Evolutionary conservation across 2,888 invertebrate species (phyloP).

Genomic region (Cerceris rybyensis): DNA sequence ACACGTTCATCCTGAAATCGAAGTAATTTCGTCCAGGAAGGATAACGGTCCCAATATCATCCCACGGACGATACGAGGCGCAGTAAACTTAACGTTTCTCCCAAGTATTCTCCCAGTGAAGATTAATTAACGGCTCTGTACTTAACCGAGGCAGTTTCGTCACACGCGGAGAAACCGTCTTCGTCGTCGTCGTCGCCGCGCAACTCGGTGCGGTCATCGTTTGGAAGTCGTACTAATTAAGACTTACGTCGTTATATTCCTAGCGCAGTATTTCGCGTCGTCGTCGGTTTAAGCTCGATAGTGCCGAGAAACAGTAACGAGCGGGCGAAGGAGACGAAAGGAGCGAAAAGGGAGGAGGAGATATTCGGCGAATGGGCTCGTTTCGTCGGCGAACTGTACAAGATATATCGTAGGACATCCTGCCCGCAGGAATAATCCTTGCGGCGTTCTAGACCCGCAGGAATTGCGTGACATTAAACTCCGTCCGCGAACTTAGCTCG

Average conservation of each 20-base stretch:
- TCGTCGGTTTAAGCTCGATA: conserved; percentile 57
- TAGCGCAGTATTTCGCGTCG: conserved; percentile 48
- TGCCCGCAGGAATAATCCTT: conserved; percentile 68
- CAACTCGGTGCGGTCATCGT: conserved; percentile 52
- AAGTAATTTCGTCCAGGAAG: neutral
- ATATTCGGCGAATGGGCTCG: conserved; percentile 65
- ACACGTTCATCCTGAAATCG: neutral
- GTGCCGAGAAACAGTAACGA: conserved; percentile 1
- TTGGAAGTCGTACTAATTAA: conserved; percentile 69
- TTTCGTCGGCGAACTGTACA: conserved; percentile 65
- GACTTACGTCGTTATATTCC: conserved; percentile 63
- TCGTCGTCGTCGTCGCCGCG: conserved; percentile 38
- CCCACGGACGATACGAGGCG: conserved; percentile 14
- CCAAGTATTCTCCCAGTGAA: conserved; percentile 18
- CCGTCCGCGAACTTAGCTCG: conserved; percentile 71
- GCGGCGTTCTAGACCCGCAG: conserved; percentile 65
- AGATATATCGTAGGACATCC: conserved; percentile 68
- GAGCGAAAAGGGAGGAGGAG: conserved; percentile 11
- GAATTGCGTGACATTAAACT: conserved; percentile 81
- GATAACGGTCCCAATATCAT: neutral
- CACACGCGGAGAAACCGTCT: conserved; percentile 17
- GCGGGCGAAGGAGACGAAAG: conserved; percentile 33
- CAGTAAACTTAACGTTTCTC: conserved; percentile 33
- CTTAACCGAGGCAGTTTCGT: conserved; percentile 32
- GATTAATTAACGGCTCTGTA: conserved; percentile 52